Percentiles rank a stretch among this genome's conserved stretches.
These are phyloP conservation scores for Apotomis capreana DNA, from an alignment of 2,888 invertebrate genomes.

Conservation along the genomic window DNA sequence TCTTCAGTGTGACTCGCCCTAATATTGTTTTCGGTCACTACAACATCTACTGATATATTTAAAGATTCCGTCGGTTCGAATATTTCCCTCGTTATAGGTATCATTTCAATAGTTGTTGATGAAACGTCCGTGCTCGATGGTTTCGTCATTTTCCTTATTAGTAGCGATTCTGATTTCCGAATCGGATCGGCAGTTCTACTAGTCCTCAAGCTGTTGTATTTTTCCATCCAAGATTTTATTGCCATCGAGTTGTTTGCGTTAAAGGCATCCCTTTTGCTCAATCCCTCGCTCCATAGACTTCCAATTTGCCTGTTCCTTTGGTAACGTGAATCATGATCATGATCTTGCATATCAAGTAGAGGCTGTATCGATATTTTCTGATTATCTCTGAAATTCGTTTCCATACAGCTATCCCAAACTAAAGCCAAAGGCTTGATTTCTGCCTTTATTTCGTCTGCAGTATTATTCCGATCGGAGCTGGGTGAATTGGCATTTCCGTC, in stretches of 20 bases:
- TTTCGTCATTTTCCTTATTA: slow-evolving; percentile 55
- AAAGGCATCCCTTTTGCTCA: slow-evolving; percentile 62
- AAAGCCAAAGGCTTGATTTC: slow-evolving; percentile 58
- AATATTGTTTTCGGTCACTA: slow-evolving; percentile 64
- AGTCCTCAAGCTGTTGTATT: slow-evolving; percentile 63
- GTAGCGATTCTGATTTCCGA: slow-evolving; percentile 57
- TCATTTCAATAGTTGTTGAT: slow-evolving; percentile 55
- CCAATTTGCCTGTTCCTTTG: slow-evolving; percentile 51
- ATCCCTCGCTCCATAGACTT: slow-evolving; percentile 54
- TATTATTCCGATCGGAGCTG: slow-evolving; percentile 50
- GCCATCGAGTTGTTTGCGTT: slow-evolving; percentile 56
- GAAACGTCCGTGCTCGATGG: slow-evolving; percentile 44
- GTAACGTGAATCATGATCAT: slow-evolving; percentile 53
- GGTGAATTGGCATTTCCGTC: slow-evolving; percentile 59
- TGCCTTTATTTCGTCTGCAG: slow-evolving; percentile 44
- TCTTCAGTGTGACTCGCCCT: slow-evolving; percentile 67
- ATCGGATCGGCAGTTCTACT: slow-evolving; percentile 62
- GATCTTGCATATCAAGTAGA: slow-evolving; percentile 57
- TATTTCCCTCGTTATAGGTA: slow-evolving; percentile 71
- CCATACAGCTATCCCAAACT: slow-evolving; percentile 72
- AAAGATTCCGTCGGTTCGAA: slow-evolving; percentile 54
- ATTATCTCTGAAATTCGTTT: slow-evolving; percentile 60
- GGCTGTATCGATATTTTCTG: slow-evolving; percentile 51
- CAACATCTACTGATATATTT: slow-evolving; percentile 58
- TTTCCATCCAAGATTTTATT: slow-evolving; percentile 66